phyloP scores from a whole-genome alignment of 2,113 vertebrate species.

The Drymodes brunneopygia region DNA sequence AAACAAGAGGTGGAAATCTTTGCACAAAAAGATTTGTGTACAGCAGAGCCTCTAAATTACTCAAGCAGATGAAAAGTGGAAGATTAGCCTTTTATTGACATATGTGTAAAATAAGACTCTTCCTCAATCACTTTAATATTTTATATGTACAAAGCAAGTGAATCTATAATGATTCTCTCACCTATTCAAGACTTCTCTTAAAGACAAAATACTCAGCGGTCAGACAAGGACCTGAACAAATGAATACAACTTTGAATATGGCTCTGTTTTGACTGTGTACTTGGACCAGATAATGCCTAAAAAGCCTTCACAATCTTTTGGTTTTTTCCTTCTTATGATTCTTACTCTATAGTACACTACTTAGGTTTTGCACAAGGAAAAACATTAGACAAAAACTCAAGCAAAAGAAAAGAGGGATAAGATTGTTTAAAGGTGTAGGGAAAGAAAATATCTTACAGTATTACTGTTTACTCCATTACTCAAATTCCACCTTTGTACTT shows the following conservation, averaged over 20 bases:
- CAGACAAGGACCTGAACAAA: neutral
- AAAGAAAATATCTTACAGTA: neutral
- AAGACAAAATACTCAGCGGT: neutral
- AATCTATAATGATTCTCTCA: neutral
- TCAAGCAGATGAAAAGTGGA: neutral
- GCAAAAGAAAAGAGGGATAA: neutral
- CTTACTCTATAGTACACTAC: neutral
- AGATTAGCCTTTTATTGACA: slow-evolving; percentile 15
- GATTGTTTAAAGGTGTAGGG: neutral
- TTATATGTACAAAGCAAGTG: neutral
- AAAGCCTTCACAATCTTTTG: neutral
- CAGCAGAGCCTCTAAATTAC: neutral
- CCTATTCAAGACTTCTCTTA: neutral
- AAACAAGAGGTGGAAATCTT: neutral
- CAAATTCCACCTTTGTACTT: neutral
- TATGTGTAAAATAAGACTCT: neutral
- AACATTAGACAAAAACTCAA: neutral
- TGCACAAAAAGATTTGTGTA: neutral
- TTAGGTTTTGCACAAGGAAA: neutral
- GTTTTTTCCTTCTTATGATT: fast-evolving
- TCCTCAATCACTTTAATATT: neutral
- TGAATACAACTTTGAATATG: neutral
- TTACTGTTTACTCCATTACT: neutral
- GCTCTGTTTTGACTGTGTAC: neutral
- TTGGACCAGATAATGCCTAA: neutral